A percentile compares a stretch with the other conserved stretches of the same genome.
Conservation (phyloP, 1,140 invertebrate species). For the Steinernema khuongi region DNA sequence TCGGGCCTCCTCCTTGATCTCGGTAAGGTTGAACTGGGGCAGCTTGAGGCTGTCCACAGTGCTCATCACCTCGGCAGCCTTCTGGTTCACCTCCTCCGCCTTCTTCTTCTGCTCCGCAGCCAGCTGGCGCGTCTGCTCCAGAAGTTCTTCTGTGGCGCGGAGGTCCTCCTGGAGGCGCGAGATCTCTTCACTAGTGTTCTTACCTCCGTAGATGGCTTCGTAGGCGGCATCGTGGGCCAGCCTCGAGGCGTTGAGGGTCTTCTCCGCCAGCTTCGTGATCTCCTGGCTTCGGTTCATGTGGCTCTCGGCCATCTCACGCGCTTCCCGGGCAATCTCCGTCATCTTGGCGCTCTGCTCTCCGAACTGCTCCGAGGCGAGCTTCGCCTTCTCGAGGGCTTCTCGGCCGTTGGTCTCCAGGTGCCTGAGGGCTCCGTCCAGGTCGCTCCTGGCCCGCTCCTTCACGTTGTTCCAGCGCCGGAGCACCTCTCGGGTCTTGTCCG, state of each 20-base stretch:
- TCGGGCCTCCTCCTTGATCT: conserved; percentile 23
- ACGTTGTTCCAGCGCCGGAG: conserved; percentile 41
- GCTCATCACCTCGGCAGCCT: conserved; percentile 40
- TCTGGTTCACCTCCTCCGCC: conserved; percentile 41
- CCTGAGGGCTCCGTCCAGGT: conserved; percentile 47
- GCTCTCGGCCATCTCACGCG: conserved; percentile 46
- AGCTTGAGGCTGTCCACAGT: conserved; percentile 52
- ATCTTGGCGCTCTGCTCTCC: conserved; percentile 52
- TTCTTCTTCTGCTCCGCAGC: conserved; percentile 51
- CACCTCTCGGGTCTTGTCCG: conserved; percentile 29
- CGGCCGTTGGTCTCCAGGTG: conserved; percentile 53
- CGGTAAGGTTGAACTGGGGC: conserved; percentile 43
- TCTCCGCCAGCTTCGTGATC: conserved; percentile 43
- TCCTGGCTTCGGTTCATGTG: conserved; percentile 44
- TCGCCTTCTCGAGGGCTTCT: conserved; percentile 40
- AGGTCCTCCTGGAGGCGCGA: conserved; percentile 38
- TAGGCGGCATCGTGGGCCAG: conserved; percentile 52
- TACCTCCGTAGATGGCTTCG: conserved; percentile 57
- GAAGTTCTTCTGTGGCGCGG: conserved; percentile 33
- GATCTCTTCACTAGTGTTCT: conserved; percentile 44
- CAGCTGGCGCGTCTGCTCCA: conserved; percentile 50
- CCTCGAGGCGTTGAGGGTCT: conserved; percentile 41
- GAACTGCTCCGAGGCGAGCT: conserved; percentile 50
- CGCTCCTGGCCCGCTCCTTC: conserved; percentile 23
- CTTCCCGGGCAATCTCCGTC: conserved; percentile 26